Evolutionary conservation across 2,888 invertebrate genomes (phyloP).

Genomic region (Plebejus argus): DNA sequence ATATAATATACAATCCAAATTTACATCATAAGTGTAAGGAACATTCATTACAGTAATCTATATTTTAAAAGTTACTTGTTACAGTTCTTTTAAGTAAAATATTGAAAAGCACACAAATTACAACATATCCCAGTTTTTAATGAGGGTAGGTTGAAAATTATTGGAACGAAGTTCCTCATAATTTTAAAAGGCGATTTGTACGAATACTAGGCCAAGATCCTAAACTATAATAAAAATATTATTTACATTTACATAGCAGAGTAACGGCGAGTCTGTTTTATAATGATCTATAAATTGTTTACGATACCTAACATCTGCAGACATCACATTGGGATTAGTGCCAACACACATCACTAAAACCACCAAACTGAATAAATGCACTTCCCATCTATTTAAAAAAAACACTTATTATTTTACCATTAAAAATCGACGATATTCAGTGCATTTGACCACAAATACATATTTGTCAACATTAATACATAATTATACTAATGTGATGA

Average conservation of each 20-base stretch:
- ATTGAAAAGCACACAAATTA: background rate
- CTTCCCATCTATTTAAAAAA: background rate
- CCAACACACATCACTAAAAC: background rate
- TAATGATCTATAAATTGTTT: slow-evolving; percentile 24
- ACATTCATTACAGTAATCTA: slow-evolving; percentile 37
- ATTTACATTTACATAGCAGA: background rate
- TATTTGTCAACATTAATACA: background rate
- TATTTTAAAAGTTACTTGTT: background rate
- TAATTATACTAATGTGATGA: background rate
- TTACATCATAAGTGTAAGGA: slow-evolving; percentile 39
- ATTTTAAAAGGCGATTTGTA: background rate
- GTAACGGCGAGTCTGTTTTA: background rate
- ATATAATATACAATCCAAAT: slow-evolving; percentile 38
- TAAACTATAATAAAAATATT: slow-evolving; percentile 11
- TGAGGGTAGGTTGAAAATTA: background rate
- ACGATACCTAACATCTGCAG: slow-evolving; percentile 14
- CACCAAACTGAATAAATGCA: background rate
- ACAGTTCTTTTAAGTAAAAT: background rate
- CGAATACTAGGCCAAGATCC: background rate
- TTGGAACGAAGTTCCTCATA: background rate
- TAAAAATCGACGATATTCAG: background rate
- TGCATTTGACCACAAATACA: background rate
- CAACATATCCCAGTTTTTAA: background rate
- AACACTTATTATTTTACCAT: background rate
- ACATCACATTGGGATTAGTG: background rate